phyloP scores from a whole-genome alignment of 2,797 vertebrate genomes.

The Steatocranus sp. region DNA sequence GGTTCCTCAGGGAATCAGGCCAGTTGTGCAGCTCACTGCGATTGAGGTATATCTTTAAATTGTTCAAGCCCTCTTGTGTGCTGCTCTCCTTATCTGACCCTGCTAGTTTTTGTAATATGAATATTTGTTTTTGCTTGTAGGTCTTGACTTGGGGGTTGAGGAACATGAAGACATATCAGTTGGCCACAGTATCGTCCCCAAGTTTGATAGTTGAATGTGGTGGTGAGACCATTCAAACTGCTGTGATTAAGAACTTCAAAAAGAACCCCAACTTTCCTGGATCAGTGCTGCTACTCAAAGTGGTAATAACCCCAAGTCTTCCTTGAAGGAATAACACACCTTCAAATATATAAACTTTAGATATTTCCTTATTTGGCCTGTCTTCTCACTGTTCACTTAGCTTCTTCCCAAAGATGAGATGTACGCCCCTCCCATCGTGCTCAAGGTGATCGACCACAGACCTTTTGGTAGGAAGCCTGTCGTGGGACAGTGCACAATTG shows the following conservation, averaged over 20 bases:
- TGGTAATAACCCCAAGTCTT: conserved; percentile 71
- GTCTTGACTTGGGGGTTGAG: conserved; percentile 96
- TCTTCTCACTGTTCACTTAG: conserved; percentile 55
- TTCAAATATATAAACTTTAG: neutral
- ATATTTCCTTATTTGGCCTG: neutral
- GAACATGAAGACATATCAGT: conserved; percentile 95
- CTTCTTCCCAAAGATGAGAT: conserved; percentile 94
- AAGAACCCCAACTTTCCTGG: conserved; percentile 94
- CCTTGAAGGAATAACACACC: neutral
- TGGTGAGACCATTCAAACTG: conserved; percentile 86
- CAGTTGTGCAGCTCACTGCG: conserved; percentile 90
- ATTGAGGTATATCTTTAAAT: conserved; percentile 57
- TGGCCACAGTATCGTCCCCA: conserved; percentile 87
- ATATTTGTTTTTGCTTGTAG: conserved; percentile 58
- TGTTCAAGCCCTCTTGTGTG: neutral
- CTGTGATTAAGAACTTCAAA: conserved; percentile 92
- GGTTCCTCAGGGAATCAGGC: conserved; percentile 93
- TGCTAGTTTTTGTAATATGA: neutral
- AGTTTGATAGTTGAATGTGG: conserved; percentile 94
- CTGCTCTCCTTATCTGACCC: neutral
- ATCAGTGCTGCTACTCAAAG: conserved; percentile 93
- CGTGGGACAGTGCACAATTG: conserved; percentile 95
- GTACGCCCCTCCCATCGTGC: conserved; percentile 90
- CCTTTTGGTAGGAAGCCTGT: conserved; percentile 94
- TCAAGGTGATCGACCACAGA: conserved; percentile 94